Conservation (phyloP, 2,888 invertebrate genomes). For the Nephrocerus scutellatus region DNA sequence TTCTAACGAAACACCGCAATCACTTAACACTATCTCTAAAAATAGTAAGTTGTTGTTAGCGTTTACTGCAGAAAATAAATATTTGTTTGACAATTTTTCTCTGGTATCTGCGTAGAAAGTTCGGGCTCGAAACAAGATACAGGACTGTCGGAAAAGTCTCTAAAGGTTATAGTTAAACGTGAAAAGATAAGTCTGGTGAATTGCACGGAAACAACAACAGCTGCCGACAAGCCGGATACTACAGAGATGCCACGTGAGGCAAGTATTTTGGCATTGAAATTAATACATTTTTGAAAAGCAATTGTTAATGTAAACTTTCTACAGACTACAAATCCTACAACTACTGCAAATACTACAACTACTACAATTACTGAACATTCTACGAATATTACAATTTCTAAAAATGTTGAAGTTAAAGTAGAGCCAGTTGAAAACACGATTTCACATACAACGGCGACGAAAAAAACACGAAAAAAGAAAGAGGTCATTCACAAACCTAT, state of each 20-base stretch:
- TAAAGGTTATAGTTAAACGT: slow-evolving; percentile 34
- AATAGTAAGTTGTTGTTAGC: too few relatives aligned
- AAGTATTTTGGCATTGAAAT: not conserved
- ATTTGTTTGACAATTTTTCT: too few relatives aligned
- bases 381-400: too few relatives aligned
- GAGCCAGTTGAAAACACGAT: not conserved
- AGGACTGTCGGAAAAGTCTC: too few relatives aligned
- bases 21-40: not conserved
- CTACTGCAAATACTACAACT: too few relatives aligned
- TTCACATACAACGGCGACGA: slow-evolving; percentile 17
- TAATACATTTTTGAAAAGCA: not conserved
- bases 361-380: too few relatives aligned
- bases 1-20: not conserved
- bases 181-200: slow-evolving; percentile 25
- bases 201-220: not conserved
- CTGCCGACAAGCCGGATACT: too few relatives aligned
- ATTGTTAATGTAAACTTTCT: too few relatives aligned
- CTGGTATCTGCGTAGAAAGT: too few relatives aligned
- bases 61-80: too few relatives aligned
- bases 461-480: slow-evolving; percentile 35
- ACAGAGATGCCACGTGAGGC: slow-evolving; percentile 13
- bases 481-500: slow-evolving; percentile 32
- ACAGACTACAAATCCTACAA: too few relatives aligned
- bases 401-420: not conserved
- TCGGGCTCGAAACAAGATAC: too few relatives aligned